Evolutionary conservation across 2,888 invertebrate genomes (phyloP).

Genomic region (Clunio marinus): DNA sequence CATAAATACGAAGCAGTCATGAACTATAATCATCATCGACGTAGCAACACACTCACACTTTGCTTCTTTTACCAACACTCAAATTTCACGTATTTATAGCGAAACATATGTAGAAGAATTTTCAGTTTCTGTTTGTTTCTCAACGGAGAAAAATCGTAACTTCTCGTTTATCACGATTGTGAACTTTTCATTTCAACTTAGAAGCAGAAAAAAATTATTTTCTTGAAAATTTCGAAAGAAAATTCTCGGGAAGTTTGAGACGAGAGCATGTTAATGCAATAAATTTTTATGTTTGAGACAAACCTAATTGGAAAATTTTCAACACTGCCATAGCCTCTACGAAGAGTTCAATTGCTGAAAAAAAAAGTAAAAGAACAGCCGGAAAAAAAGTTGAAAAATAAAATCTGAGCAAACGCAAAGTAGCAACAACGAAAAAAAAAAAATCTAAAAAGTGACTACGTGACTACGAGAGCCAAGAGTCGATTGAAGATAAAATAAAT

Average conservation of each 20-base stretch:
- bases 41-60: neutral
- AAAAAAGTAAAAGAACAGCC: neutral
- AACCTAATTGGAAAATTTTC: neutral
- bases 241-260: too few relatives aligned
- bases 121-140: conserved; percentile 37
- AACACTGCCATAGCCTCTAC: neutral
- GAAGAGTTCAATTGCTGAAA: too few relatives aligned
- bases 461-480: conserved; percentile 20
- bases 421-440: neutral
- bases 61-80: conserved; percentile 19
- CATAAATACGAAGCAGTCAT: neutral
- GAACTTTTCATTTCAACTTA: too few relatives aligned
- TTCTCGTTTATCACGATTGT: too few relatives aligned
- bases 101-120: conserved; percentile 21
- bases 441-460: conserved; percentile 27
- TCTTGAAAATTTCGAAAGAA: too few relatives aligned
- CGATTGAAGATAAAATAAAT: neutral
- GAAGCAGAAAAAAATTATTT: too few relatives aligned
- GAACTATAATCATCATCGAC: conserved; percentile 14
- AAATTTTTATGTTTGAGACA: too few relatives aligned
- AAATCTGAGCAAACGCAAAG: conserved; percentile 3
- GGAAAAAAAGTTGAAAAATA: conserved; percentile 1
- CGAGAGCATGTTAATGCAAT: too few relatives aligned
- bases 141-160: conserved; percentile 13
- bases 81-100: conserved; percentile 31